Base-by-base conservation (phyloP, 2,888 invertebrate species). In the Sinelater perroti region DNA sequence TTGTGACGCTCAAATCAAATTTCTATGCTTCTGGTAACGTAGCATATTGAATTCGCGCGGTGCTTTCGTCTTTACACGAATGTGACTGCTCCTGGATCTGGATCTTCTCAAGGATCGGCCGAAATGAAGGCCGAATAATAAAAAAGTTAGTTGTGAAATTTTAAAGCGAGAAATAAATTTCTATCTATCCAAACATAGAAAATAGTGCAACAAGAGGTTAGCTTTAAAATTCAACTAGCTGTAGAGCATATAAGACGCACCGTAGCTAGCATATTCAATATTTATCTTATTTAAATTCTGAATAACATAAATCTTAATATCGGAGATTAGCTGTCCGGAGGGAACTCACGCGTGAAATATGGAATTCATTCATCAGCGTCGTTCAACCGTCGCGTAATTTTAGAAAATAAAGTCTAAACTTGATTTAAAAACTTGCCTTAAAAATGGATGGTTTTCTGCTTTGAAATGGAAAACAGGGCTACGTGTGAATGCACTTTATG, bases 281-380 rank as follows among this genome's bases (percentile, higher is more conserved):
- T 49, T 35, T 49, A 49, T 49, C 47, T 49, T 50, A 40, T 50
- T 50, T 50, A 24, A 50, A 38, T 40, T 50, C 31, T 40, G 38
- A 26, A 51, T 24, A 47, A 55, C 59, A 64, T 64, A 64, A 64
- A 64, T 64, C 64, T 64, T 61, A 64, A 64, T 64, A 61, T 63
- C 61, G 56, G 51, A 61, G 62, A 64, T 64, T 64, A 64, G 64
- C 62, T 61, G 64, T 64, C 64, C 55, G 55, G 56, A 63, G 58
- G 65, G 62, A 62, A 67, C 61, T 67, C 67, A 69, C 63, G 63
- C 66, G 67, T 67, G 65, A 70, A 69, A 70, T 67, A 70, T 69
- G 56, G 64, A 63, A 62, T 66, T 67, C 67, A 67, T 70, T 70
- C 70, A 68, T 70, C 68, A 69, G 59, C 51, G 30, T 53, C 16